A percentile compares a stretch with the other conserved stretches of the same genome.
These are phyloP conservation scores for Clarias macrocephalus DNA, from an alignment of 2,113 vertebrate genomes.

Conservation along the genomic window DNA sequence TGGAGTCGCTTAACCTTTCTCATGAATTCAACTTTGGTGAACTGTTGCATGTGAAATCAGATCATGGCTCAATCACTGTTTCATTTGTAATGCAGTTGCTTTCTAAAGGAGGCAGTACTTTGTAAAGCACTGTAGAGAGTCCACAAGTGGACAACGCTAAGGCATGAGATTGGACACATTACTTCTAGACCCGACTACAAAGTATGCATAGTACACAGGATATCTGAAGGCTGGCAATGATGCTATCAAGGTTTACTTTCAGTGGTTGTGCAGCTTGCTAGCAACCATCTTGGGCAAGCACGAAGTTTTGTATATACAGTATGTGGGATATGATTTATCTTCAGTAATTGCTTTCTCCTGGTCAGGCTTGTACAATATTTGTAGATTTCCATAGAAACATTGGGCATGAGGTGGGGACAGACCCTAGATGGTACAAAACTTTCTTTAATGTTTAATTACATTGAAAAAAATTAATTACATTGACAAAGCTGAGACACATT, in stretches of 20 bases:
- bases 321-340: background rate
- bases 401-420: background rate
- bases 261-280: background rate
- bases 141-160: background rate
- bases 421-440: background rate
- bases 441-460: background rate
- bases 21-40: background rate
- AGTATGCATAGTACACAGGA: conserved; percentile 10
- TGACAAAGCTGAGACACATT: background rate
- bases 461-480: background rate
- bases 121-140: background rate
- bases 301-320: background rate
- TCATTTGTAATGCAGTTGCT: background rate
- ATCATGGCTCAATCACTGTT: background rate
- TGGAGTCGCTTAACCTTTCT: background rate
- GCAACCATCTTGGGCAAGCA: background rate
- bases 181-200: background rate
- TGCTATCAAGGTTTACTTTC: background rate
- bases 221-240: background rate
- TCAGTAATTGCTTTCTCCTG: background rate
- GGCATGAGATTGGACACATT: background rate
- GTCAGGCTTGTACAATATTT: background rate
- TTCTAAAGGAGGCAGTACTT: background rate
- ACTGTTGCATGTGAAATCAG: background rate
- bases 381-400: background rate